Conservation (phyloP, 2,888 invertebrate genomes). For the Chymomyza fuscimana region DNA sequence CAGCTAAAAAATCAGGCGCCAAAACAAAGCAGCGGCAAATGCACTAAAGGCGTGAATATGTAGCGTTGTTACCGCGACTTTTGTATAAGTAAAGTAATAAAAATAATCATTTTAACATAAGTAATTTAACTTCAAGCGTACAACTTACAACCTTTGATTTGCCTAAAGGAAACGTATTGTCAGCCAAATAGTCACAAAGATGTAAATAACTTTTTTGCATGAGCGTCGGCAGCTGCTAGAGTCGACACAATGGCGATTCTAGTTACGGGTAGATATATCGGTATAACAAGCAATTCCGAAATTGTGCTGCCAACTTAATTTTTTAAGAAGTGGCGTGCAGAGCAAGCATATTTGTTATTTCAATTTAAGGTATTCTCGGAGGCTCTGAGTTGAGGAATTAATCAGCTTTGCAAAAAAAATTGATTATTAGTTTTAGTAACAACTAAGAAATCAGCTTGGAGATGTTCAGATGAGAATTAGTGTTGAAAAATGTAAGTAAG, state of each 20-base stretch:
- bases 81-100: no score
- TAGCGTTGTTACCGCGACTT: not conserved
- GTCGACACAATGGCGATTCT: not conserved
- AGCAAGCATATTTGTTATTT: not conserved
- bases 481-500: no score
- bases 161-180: conserved; percentile 30
- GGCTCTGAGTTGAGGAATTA: no score
- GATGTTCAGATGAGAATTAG: no score
- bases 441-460: no score
- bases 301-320: not conserved
- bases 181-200: conserved; percentile 18
- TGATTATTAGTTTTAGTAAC: no score
- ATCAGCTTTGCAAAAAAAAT: no score
- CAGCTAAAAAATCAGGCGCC: conserved; percentile 63
- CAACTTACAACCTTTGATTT: not conserved
- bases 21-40: conserved; percentile 55
- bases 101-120: no score
- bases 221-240: conserved; percentile 47
- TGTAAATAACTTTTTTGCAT: conserved; percentile 46
- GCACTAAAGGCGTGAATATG: conserved; percentile 64
- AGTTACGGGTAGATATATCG: conserved; percentile 20
- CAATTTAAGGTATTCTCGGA: no score
- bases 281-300: not conserved
- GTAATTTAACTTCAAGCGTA: not conserved
- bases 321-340: not conserved